Evolutionary conservation across 30 jellyfish, hydroid and myxozoan species (phyloP).

Genomic region (Catostylus mosaicus): DNA sequence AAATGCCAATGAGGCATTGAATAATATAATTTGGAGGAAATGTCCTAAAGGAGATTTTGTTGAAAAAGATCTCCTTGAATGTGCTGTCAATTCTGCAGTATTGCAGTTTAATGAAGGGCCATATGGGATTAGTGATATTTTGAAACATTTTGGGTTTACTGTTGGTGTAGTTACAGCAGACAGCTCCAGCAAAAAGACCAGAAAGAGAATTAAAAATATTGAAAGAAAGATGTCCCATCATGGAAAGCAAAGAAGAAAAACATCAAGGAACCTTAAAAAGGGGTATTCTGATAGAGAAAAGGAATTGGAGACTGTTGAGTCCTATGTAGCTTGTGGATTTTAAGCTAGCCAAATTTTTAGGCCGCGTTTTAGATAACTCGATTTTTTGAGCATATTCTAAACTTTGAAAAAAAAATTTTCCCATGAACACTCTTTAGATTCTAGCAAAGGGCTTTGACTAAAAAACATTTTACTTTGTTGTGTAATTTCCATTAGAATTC

Average conservation of each 20-base stretch:
- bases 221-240: not conserved
- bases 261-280: not conserved
- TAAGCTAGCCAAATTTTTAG: no score
- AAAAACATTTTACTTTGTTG: no score
- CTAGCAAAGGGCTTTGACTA: no score
- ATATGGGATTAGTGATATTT: not conserved
- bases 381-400: no score
- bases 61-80: conserved; percentile 1
- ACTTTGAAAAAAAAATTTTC: no score
- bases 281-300: conserved; percentile 30
- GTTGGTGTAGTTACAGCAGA: not conserved
- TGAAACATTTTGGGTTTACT: not conserved
- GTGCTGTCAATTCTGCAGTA: conserved; percentile 35
- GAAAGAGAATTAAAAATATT: not conserved
- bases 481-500: no score
- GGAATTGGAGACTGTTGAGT: conserved; percentile 7
- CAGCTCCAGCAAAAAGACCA: not conserved
- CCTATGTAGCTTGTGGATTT: not conserved
- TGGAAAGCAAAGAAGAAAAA: conserved; percentile 11
- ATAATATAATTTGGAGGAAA: conserved; percentile 5
- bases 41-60: no score
- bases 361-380: no score
- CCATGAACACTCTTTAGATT: no score
- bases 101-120: conserved; percentile 46
- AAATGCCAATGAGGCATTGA: conserved; percentile 15